phyloP scores from a whole-genome alignment of 2,797 vertebrate species.

The Neosalanx taihuensis region DNA sequence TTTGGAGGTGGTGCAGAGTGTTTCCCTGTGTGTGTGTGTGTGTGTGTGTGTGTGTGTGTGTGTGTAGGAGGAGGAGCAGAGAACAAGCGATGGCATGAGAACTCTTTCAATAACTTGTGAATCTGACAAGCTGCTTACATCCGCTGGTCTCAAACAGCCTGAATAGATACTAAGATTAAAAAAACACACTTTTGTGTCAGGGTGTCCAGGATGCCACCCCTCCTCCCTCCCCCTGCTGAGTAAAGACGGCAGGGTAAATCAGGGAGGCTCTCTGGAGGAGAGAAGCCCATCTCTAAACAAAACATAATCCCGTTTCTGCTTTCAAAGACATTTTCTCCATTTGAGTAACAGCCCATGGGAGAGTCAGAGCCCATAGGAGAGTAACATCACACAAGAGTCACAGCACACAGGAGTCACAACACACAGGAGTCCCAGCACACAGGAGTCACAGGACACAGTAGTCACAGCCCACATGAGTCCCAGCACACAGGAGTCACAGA shows the following conservation, averaged over 20 bases:
- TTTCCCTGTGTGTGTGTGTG: constrained; percentile 46
- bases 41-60: no score
- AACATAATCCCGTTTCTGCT: constrained; percentile 32
- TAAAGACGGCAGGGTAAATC: constrained; percentile 14
- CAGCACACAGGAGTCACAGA: no score
- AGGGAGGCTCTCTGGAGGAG: constrained; percentile 17
- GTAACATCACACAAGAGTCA: no score
- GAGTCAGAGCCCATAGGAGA: no score
- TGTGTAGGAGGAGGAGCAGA: not conserved
- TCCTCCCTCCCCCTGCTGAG: not conserved
- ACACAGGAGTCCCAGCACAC: no score
- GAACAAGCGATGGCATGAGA: constrained; percentile 32
- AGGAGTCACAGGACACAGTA: no score
- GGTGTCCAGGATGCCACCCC: not conserved
- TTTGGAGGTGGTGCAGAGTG: constrained; percentile 57
- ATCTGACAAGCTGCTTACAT: constrained; percentile 7
- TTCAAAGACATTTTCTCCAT: constrained; percentile 30
- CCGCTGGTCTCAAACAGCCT: constrained; percentile 30
- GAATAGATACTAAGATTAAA: constrained; percentile 24
- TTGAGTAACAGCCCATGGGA: constrained; percentile 8
- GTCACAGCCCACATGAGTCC: no score
- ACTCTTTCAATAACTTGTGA: constrained; percentile 24
- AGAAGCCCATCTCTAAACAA: constrained; percentile 17
- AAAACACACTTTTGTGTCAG: constrained; percentile 23
- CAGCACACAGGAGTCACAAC: no score